A percentile compares a stretch with the other conserved stretches of the same genome.
Evolutionary conservation across 2,888 invertebrate species (phyloP).

Genomic region (Osmoderma eremita): DNA sequence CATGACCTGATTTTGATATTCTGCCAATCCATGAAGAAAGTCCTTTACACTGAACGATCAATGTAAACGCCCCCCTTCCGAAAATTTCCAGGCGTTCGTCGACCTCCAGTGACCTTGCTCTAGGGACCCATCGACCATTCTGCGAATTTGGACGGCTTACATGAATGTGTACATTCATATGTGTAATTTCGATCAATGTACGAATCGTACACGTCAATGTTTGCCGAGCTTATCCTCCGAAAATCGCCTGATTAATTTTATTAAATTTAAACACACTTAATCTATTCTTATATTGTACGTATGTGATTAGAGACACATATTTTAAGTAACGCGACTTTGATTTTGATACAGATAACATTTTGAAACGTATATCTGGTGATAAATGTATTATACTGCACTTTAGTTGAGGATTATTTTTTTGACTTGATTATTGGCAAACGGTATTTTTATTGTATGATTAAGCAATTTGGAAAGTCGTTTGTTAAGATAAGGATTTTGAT

Average conservation of each 20-base stretch:
- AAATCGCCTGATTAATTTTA: not conserved
- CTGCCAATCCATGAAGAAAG: slow-evolving; percentile 3
- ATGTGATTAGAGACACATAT: not conserved
- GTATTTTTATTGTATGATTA: too few relatives aligned
- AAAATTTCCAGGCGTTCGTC: slow-evolving; percentile 7
- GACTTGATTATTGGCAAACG: too few relatives aligned
- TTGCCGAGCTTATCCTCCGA: not conserved
- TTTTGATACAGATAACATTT: not conserved
- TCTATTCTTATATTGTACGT: not conserved
- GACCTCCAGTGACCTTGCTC: slow-evolving; percentile 15
- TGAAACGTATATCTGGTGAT: not conserved
- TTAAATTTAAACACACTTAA: too few relatives aligned
- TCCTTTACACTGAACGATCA: not conserved
- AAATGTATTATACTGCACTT: slow-evolving; percentile 5
- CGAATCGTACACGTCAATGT: not conserved
- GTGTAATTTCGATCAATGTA: too few relatives aligned
- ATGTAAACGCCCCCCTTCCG: not conserved
- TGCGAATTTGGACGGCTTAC: too few relatives aligned
- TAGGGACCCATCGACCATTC: too few relatives aligned
- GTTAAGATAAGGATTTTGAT: slow-evolving; percentile 1
- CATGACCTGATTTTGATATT: slow-evolving; percentile 5
- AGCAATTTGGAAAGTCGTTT: not conserved
- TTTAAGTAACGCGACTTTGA: slow-evolving; percentile 12
- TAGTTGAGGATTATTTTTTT: not conserved
- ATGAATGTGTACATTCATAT: too few relatives aligned